Evolutionary conservation across 2,113 vertebrate genomes (phyloP).

Genomic region (Xiphorhynchus elegans): DNA sequence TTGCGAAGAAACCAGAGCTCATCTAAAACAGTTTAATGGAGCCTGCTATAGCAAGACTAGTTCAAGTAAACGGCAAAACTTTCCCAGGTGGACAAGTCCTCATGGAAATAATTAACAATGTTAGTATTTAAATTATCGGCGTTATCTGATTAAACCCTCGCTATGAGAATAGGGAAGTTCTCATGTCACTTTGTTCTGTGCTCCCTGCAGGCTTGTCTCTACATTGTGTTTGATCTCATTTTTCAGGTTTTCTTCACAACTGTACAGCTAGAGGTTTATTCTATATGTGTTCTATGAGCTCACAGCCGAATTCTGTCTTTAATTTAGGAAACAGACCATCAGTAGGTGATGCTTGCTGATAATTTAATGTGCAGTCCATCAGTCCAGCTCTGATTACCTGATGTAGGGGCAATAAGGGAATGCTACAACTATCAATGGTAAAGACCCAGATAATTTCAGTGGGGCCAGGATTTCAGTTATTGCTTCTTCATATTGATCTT

Average conservation of each 20-base stretch:
- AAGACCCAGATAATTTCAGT: not conserved
- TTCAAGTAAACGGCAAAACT: slow-evolving; percentile 26
- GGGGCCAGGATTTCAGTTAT: not conserved
- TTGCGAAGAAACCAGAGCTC: not conserved
- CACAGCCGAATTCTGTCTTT: not conserved
- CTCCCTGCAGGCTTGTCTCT: slow-evolving; percentile 32
- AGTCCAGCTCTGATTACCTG: not conserved
- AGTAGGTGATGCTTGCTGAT: not conserved
- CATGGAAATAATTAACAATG: slow-evolving; percentile 65
- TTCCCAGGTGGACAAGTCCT: slow-evolving; percentile 56
- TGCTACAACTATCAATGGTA: rapidly evolving
- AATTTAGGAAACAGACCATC: not conserved
- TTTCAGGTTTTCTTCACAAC: slow-evolving; percentile 11
- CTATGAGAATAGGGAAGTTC: slow-evolving; percentile 60
- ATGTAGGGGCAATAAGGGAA: rapidly evolving
- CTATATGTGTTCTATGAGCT: not conserved
- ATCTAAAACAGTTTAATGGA: not conserved
- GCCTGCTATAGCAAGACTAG: not conserved
- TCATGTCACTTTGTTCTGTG: slow-evolving; percentile 51
- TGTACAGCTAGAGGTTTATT: not conserved
- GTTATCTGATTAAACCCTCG: slow-evolving; percentile 54
- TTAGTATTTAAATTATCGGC: slow-evolving; percentile 67
- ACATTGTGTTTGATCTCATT: slow-evolving; percentile 39
- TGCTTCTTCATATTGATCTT: not conserved
- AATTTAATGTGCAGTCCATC: not conserved